Evolutionary conservation across 2,888 invertebrate species (phyloP).

Genomic region (Eupithecia insigniata): DNA sequence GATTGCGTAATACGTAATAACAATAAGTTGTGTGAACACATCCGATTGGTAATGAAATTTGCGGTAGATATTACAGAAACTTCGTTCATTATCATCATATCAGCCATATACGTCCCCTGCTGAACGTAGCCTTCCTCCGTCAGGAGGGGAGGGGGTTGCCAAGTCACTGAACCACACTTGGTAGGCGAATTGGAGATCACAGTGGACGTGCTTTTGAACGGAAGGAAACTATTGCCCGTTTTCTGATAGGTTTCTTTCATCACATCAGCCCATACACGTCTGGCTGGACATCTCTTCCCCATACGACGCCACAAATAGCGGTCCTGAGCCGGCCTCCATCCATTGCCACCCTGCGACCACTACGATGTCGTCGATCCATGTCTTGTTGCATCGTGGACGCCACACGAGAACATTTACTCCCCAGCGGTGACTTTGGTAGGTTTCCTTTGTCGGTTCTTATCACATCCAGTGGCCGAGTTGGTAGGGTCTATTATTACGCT

Average conservation of each 20-base stretch:
- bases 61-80: background rate
- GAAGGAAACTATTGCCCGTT: background rate
- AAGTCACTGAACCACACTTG: background rate
- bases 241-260: too few relatives aligned
- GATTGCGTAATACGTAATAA: conserved; percentile 14
- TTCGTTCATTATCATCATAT: background rate
- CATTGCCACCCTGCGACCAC: too few relatives aligned
- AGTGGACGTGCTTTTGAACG: background rate
- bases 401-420: too few relatives aligned
- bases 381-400: too few relatives aligned
- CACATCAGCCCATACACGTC: too few relatives aligned
- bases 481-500: too few relatives aligned
- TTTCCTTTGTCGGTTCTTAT: background rate
- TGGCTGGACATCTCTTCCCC: too few relatives aligned
- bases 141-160: background rate
- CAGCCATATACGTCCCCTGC: background rate
- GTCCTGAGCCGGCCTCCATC: too few relatives aligned
- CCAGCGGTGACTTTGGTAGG: background rate
- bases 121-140: background rate
- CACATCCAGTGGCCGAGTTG: background rate
- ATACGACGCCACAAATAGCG: too few relatives aligned
- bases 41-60: conserved; percentile 4
- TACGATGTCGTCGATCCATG: too few relatives aligned
- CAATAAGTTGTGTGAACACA: conserved; percentile 3
- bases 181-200: too few relatives aligned